Evolutionary conservation across 2,888 invertebrate genomes (phyloP), one percentile per base, ranked within the genome.

Genomic region (Dryomyza anilis): DNA sequence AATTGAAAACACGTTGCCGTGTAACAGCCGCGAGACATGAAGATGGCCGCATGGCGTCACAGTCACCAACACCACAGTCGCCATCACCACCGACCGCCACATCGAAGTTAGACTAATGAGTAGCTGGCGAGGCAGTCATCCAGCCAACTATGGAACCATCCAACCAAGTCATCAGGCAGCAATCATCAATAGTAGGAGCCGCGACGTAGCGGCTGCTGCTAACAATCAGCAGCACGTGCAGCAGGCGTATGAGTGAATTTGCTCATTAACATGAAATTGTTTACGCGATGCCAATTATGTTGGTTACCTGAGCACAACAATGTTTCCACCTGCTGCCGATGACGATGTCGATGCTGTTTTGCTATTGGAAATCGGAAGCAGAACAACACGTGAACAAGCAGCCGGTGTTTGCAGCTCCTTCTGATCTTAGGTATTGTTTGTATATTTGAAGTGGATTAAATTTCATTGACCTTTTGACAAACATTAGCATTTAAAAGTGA

Each of bases 291-390:
- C 59, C n/a, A 59, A 59, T 59, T 59, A 59, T 59, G 33, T 59
- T 25, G 48, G 59, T 12, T 59, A 59, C 59, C 46, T 59, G 59
- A 59, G 48, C 59, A 48, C 59, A 48, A 56, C 56, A 33, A n/a
- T 14, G 23, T 21, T 46, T 30, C 46, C 48, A 59, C 48, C 59
- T 59, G 55, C 25, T 10, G 55, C 23, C n/a, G 52, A 27, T 36
- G 48, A 46, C n/a, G n/a, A n/a, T n/a, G n/a, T n/a, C n/a, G n/a
- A n/a, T n/a, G n/a, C n/a, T n/a, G n/a, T n/a, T n/a, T n/a, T n/a
- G n/a, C n/a, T n/a, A n/a, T n/a, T 48, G 59, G 43, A 57, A 57
- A 43, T 57, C 43, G 57, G 57, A 45, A 57, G 57, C 57, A 39
- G 27, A 39, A 39, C 43, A 57, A 19, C 57, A 57, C 57, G 12